These are phyloP conservation scores for Pseudomyrmex gracilis DNA, from an alignment of 1,140 invertebrate genomes.

Conservation along the genomic window DNA sequence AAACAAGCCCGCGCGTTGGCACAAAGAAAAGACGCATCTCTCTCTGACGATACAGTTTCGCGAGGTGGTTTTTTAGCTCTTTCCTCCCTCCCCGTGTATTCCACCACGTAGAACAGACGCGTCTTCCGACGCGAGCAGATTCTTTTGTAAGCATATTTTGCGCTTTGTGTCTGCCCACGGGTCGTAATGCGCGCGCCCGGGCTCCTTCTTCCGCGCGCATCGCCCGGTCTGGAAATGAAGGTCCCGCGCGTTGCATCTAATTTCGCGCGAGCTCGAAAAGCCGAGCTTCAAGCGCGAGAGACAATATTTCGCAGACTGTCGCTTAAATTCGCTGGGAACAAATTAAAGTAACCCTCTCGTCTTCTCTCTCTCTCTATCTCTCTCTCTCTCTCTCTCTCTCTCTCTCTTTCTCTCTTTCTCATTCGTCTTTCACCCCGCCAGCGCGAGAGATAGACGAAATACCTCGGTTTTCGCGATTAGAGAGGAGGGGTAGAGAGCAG, in stretches of 20 bases:
- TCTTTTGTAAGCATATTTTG: conserved; percentile 62
- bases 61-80: conserved; percentile 19
- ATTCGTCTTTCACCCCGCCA: too few species aligned
- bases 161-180: conserved; percentile 52
- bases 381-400: not conserved
- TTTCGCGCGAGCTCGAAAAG: conserved; percentile 50
- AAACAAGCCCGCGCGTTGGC: not conserved
- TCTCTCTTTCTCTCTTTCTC: too few species aligned
- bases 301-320: conserved; percentile 57
- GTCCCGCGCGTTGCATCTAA: conserved; percentile 56
- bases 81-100: conserved; percentile 5
- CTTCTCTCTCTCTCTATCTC: not conserved
- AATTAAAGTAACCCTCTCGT: conserved; percentile 46
- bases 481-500: not conserved
- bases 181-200: conserved; percentile 8
- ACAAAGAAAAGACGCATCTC: conserved; percentile 6
- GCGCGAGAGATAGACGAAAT: not conserved
- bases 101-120: not conserved
- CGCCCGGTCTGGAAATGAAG: conserved; percentile 29
- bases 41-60: not conserved
- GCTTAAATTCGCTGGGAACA: conserved; percentile 49
- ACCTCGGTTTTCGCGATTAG: conserved; percentile 6
- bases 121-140: conserved; percentile 53
- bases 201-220: too few species aligned
- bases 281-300: conserved; percentile 28